phyloP scores from a whole-genome alignment of 2,888 invertebrate species.

The Epinotia ramella region DNA sequence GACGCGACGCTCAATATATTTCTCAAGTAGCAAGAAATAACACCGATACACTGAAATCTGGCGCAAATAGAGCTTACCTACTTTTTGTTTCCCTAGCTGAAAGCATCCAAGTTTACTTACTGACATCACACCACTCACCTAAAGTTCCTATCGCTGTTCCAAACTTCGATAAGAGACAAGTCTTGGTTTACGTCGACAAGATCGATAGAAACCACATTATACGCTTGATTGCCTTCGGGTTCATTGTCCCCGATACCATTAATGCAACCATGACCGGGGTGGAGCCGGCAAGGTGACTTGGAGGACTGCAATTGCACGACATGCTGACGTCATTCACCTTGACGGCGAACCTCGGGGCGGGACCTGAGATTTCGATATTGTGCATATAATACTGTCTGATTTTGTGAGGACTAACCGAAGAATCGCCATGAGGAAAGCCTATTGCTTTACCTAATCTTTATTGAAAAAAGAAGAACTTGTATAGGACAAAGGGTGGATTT shows the following conservation, averaged over 20 bases:
- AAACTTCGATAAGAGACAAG: constrained; percentile 7
- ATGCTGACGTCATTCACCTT: constrained; percentile 20
- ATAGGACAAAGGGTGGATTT: no score
- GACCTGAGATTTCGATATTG: background rate
- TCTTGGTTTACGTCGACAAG: constrained; percentile 2
- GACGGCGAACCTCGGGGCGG: constrained; percentile 5
- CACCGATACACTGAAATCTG: background rate
- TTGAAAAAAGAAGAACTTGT: no score
- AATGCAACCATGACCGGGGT: constrained; percentile 9
- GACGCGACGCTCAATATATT: no score
- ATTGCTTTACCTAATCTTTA: no score
- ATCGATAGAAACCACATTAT: constrained; percentile 22
- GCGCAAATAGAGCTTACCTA: background rate
- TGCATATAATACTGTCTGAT: no score
- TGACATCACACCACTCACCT: background rate
- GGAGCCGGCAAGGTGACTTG: constrained; percentile 32
- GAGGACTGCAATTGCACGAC: constrained; percentile 34
- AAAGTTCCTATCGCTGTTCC: background rate
- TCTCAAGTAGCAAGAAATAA: no score
- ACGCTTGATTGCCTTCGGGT: constrained; percentile 24
- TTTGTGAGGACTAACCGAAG: no score
- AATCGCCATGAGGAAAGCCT: no score
- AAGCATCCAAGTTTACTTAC: background rate
- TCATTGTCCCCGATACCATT: constrained; percentile 20
- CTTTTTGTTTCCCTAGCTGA: background rate